Conservation (phyloP, 2,113 vertebrate species). For the Plotosus lineatus region DNA sequence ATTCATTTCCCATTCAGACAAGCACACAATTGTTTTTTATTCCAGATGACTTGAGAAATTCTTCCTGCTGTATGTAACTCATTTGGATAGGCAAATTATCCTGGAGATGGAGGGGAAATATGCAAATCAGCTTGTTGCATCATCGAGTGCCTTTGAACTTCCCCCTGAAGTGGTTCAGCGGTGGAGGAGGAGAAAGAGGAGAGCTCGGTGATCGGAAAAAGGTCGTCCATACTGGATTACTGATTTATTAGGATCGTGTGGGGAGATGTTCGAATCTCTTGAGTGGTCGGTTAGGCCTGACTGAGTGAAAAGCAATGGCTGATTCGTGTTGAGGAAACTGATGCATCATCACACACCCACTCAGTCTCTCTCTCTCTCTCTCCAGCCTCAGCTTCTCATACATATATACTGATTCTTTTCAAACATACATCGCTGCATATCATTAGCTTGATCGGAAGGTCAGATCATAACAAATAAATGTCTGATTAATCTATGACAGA, state of each 20-base stretch:
- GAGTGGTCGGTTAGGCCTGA: background rate
- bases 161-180: too few species aligned
- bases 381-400: background rate
- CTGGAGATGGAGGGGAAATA: background rate
- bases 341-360: background rate
- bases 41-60: background rate
- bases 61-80: background rate
- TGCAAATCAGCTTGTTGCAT: background rate
- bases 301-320: background rate
- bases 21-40: background rate
- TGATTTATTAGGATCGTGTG: background rate
- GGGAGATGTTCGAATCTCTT: background rate
- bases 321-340: background rate
- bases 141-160: background rate
- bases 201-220: too few species aligned
- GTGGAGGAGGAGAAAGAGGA: too few species aligned
- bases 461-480: background rate
- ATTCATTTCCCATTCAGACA: too few species aligned
- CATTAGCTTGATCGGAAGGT: background rate
- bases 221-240: too few species aligned
- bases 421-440: background rate
- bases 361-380: background rate
- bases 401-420: background rate
- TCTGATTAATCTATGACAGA: background rate
- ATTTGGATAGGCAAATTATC: slow-evolving; percentile 14